Conservation (phyloP, 2,113 vertebrate genomes). For the Danionella cerebrum region DNA sequence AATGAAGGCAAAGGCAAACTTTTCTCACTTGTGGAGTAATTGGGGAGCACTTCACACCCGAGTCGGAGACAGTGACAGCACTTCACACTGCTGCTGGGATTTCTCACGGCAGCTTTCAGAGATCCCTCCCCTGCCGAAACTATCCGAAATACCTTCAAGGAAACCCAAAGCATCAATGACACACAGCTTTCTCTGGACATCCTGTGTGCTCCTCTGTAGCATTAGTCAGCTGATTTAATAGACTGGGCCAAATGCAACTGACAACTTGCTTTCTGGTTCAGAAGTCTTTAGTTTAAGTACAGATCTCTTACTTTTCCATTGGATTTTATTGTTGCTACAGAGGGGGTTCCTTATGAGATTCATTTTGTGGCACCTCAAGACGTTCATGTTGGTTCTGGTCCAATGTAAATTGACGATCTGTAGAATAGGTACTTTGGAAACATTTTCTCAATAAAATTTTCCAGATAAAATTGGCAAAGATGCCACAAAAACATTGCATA, state of each 20-base stretch:
- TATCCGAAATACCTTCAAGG: constrained; percentile 7
- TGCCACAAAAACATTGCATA: too few relatives aligned
- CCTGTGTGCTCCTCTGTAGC: background rate
- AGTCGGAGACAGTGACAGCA: constrained; percentile 23
- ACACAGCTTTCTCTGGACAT: background rate
- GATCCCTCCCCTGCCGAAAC: constrained; percentile 33
- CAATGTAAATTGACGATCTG: too few relatives aligned
- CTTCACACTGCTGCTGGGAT: constrained; percentile 38
- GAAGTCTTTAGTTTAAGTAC: too few relatives aligned
- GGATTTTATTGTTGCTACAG: too few relatives aligned
- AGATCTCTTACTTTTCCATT: too few relatives aligned
- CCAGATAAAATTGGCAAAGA: too few relatives aligned
- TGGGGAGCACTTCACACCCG: constrained; percentile 34
- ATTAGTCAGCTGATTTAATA: constrained; percentile 1
- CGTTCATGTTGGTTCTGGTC: too few relatives aligned
- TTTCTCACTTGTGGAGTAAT: constrained; percentile 29
- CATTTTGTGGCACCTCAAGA: too few relatives aligned
- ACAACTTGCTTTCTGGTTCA: too few relatives aligned
- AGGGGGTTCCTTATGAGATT: too few relatives aligned
- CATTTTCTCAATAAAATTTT: too few relatives aligned
- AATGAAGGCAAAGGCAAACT: constrained; percentile 19
- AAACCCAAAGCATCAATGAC: background rate
- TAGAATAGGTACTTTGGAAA: too few relatives aligned
- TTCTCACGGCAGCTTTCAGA: constrained; percentile 26
- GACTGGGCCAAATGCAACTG: background rate